Base-by-base conservation (phyloP, 2,888 invertebrate species). In the Melikaiella ostensackeni region DNA sequence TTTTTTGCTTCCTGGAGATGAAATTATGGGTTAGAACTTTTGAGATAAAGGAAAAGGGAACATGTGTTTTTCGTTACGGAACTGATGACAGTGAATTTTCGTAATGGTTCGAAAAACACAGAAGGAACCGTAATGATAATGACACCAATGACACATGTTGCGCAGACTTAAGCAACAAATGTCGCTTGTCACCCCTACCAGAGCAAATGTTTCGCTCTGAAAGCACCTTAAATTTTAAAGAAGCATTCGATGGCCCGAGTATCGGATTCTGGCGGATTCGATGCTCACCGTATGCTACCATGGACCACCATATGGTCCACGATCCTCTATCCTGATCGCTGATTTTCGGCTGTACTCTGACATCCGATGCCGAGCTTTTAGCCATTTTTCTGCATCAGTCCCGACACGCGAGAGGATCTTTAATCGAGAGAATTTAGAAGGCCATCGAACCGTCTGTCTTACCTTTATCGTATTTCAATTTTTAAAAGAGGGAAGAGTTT, bases 241-340 rank as follows among this genome's bases (percentile, higher is more conserved):
- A 70, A 79, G 73, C 78, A 77, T 78, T 79, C 75, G 80, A 77
- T 77, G 57, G 75, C 7, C 66, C 38, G 62, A 76, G 78, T 82
- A 79, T 82, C 82, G 62, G 46, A 78, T 80, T 81, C 78, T 78
- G 80, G 77, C 79, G 79, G 80, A 79, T 79, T 75, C 62, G 82
- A 86, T 86, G 88, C 85, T 87, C 77, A 81, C 88, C 88, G 87
- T 88, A 87, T 88, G 87, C 84, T 79, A 82, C 79, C 77, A 77
- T 84, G 86, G 86, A 88, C 87, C 88, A 88, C 83, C 88, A 88
- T 88, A 88, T 88, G 88, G 87, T 86, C 80, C 87, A 84, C 83
- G 88, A 77, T 83, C 79, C 80, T n/a, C n/a, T 80, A 81, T 77
- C 80, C 76, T 76, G 84, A 42, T 61, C 57, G 75, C n/a, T 35